phyloP scores from a whole-genome alignment of 2,888 invertebrate species.

The Argyresthia albistria region DNA sequence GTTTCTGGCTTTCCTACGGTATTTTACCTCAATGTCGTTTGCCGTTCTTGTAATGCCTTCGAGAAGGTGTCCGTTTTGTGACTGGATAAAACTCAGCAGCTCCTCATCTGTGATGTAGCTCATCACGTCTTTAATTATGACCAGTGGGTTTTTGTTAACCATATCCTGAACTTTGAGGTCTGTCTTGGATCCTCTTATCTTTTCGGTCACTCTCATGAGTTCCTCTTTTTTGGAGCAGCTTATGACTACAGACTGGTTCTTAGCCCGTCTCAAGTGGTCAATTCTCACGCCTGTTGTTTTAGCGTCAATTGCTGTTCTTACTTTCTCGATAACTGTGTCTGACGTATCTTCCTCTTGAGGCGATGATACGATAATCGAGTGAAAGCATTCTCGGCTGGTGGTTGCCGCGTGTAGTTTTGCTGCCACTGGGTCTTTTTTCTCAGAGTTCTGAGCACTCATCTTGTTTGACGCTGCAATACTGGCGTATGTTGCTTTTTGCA shows the following conservation, averaged over 20 bases:
- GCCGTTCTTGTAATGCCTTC: neutral
- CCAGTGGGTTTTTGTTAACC: slow-evolving; percentile 11
- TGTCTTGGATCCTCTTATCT: neutral
- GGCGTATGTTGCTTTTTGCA: too few species aligned
- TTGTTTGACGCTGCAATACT: too few species aligned
- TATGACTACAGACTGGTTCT: neutral
- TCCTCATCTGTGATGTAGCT: slow-evolving; percentile 5
- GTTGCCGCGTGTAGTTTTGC: too few species aligned
- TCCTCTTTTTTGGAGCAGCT: slow-evolving; percentile 3
- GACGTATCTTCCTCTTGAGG: too few species aligned
- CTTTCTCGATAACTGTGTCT: too few species aligned
- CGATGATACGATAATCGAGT: too few species aligned
- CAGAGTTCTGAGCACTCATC: too few species aligned
- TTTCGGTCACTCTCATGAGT: slow-evolving; percentile 5
- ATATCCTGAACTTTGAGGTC: slow-evolving; percentile 9
- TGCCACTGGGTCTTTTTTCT: too few species aligned
- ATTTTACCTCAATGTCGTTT: neutral
- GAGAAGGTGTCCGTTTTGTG: neutral
- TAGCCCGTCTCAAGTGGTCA: neutral
- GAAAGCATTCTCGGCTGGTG: too few species aligned
- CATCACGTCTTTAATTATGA: slow-evolving; percentile 9
- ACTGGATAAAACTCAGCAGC: neutral
- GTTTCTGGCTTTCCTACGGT: slow-evolving; percentile 2
- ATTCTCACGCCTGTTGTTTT: too few species aligned
- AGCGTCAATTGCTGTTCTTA: too few species aligned